Evolutionary conservation across 2,888 invertebrate genomes (phyloP), one percentile per base, ranked within the genome.

Genomic region (Netelia virgata): DNA sequence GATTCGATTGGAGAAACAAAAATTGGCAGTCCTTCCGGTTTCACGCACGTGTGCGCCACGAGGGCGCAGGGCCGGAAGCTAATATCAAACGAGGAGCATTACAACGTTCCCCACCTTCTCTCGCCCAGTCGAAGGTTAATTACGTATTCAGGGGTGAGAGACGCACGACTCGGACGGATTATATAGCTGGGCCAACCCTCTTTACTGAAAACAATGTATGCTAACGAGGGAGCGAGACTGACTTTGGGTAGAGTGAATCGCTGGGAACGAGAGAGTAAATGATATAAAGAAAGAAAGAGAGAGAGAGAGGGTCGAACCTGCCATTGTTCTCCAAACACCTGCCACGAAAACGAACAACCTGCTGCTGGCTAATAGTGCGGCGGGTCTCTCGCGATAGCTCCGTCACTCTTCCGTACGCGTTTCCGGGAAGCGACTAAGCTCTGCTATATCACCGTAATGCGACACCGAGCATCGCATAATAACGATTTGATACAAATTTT

Each of bases 361-460:
- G 84, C 78, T 75, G 77, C 82, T 36, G 14, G 59, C 20, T 77
- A 82, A 69, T 41, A 77, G 77, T 78, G 73, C 61, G 47, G 41
- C 66, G 55, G 69, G 53, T 55, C 69, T 57, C 55, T 50, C 23
- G 43, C 64, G 69, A 72, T 68, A 78, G 70, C 55, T 18, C 57
- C 28, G 23, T 68, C 69, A 20, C 41, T 55, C 69, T 61, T 73
- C 18, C 70, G 73, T 68, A 41, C 55, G 68, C 80, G 69, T 83
- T 86, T 86, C 86, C 87, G 87, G 86, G 86, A 87, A 85, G 79
- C 76, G 69, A 85, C 84, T 85, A 87, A 81, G 74, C 64, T 73
- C 64, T 59, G 20, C 53, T 61, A 66, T 36, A n/a, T 36, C 61
- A 16, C 28, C 55, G 47, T 36, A 70, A 64, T 80, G 53, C 11